A percentile compares a stretch with the other conserved stretches of the same genome.
Evolutionary conservation across 2,797 vertebrate species (phyloP).

Genomic region (Thalassophryne amazonica): DNA sequence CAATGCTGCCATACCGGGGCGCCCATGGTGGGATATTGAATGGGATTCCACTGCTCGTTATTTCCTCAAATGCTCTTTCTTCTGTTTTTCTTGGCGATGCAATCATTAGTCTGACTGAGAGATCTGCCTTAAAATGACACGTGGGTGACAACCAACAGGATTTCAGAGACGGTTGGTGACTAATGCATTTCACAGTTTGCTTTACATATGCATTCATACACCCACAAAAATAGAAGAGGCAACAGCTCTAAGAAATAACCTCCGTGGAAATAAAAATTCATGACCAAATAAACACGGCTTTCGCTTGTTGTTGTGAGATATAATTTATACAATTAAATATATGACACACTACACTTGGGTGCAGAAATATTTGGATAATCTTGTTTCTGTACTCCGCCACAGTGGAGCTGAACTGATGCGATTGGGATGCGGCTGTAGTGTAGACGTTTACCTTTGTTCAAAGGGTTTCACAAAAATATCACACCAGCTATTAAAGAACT

Average conservation of each 20-base stretch:
- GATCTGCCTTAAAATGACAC: constrained; percentile 1
- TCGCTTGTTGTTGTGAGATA: too few relatives aligned
- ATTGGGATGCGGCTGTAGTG: too few relatives aligned
- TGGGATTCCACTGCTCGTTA: constrained; percentile 58
- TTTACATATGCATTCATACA: background rate
- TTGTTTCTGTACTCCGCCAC: too few relatives aligned
- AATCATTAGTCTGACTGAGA: constrained; percentile 36
- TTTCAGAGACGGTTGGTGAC: constrained; percentile 5
- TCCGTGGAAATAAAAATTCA: background rate
- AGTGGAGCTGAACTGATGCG: too few relatives aligned
- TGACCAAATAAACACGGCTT: background rate
- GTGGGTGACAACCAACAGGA: constrained; percentile 1
- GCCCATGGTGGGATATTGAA: constrained; percentile 32
- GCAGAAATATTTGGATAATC: too few relatives aligned
- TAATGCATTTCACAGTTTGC: constrained; percentile 9
- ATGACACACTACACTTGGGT: too few relatives aligned
- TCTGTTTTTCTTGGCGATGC: constrained; percentile 12
- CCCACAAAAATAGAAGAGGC: background rate
- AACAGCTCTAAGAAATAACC: background rate
- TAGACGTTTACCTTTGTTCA: too few relatives aligned
- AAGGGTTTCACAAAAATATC: too few relatives aligned
- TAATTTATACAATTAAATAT: too few relatives aligned
- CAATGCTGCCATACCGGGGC: constrained; percentile 51
- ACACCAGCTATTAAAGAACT: too few relatives aligned
- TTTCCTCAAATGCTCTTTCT: constrained; percentile 37